Conservation (phyloP, 2,888 invertebrate species). For the Melitaea athalia region DNA sequence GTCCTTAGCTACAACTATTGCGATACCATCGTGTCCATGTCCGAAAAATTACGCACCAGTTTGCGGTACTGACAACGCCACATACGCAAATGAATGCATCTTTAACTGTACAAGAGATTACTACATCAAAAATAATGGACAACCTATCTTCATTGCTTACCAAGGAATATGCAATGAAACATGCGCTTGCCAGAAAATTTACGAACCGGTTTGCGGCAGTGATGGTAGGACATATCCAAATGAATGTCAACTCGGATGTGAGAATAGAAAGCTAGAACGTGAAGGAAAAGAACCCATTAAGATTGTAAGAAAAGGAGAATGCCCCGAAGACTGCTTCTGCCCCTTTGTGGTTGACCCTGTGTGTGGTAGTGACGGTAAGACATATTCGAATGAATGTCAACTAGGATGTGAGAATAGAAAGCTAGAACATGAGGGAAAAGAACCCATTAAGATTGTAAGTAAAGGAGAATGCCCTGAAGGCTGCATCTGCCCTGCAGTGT, state of each 20-base stretch:
- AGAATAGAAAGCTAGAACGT: constrained; percentile 34
- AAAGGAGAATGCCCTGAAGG: constrained; percentile 28
- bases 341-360: no score
- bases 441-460: constrained; percentile 10
- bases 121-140: constrained; percentile 10
- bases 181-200: constrained; percentile 37
- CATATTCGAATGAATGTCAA: constrained; percentile 33
- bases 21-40: constrained; percentile 31
- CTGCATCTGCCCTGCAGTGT: constrained; percentile 27
- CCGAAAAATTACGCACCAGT: constrained; percentile 29
- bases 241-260: constrained; percentile 40
- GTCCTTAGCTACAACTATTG: constrained; percentile 1
- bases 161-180: constrained; percentile 26
- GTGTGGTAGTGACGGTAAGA: no score
- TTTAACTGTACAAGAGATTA: constrained; percentile 35
- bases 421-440: neutral
- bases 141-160: constrained; percentile 26
- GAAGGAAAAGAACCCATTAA: constrained; percentile 27
- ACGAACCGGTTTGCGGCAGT: constrained; percentile 39
- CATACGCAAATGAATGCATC: constrained; percentile 37
- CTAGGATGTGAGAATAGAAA: constrained; percentile 39
- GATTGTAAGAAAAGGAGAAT: constrained; percentile 41
- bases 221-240: constrained; percentile 58
- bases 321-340: constrained; percentile 37
- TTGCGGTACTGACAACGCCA: constrained; percentile 38